These are phyloP conservation scores for Dicrostonyx torquatus DNA, from an alignment of 2,797 vertebrate species.

Conservation along the genomic window DNA sequence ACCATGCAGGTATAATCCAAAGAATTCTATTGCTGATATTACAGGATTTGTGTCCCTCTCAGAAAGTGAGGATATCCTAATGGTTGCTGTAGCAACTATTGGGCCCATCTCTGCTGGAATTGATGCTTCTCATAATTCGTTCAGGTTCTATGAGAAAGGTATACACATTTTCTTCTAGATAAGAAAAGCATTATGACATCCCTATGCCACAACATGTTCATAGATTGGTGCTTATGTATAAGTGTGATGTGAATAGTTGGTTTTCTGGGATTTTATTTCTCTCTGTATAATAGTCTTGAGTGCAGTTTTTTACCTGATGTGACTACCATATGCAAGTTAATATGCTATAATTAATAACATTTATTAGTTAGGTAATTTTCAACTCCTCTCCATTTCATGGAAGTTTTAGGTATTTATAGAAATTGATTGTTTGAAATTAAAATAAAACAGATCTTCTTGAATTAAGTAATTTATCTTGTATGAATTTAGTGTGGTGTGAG, in stretches of 20 bases:
- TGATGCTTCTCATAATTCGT: constrained; percentile 92
- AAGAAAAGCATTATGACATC: not conserved
- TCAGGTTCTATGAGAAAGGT: constrained; percentile 96
- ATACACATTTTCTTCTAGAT: constrained; percentile 22
- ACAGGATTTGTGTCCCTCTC: constrained; percentile 92
- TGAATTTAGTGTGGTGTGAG: not conserved
- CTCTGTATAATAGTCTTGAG: not conserved
- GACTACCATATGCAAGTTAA: not conserved
- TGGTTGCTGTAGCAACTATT: constrained; percentile 92
- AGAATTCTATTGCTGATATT: constrained; percentile 90
- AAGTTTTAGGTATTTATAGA: not conserved
- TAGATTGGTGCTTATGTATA: not conserved
- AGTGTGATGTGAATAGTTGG: not conserved
- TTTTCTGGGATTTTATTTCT: not conserved
- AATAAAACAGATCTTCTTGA: not conserved
- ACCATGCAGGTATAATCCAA: constrained; percentile 90
- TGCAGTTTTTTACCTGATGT: not conserved
- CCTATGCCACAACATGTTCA: not conserved
- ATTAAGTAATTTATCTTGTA: not conserved
- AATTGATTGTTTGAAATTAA: not conserved
- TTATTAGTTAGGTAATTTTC: not conserved
- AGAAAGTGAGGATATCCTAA: constrained; percentile 90
- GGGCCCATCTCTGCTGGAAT: constrained; percentile 94
- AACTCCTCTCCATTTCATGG: not conserved
- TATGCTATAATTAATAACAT: not conserved